phyloP scores from a whole-genome alignment of 2,888 invertebrate genomes.

The Baccha elongata region DNA sequence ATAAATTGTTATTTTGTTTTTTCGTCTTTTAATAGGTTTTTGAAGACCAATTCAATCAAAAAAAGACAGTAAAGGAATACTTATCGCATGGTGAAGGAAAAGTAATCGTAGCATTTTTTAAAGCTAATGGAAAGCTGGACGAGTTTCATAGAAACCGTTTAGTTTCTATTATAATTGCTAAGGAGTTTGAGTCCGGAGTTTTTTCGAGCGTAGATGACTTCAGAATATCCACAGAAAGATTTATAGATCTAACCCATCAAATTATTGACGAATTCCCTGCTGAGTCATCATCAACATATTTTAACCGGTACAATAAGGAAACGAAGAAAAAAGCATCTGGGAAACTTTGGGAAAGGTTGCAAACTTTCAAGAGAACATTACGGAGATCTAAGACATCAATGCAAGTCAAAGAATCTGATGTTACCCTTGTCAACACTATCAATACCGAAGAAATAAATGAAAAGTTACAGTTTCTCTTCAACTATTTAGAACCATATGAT shows the following conservation, averaged over 20 bases:
- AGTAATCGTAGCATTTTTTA: no score
- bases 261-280: not conserved
- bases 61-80: not conserved
- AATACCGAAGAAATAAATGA: not conserved
- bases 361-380: not conserved
- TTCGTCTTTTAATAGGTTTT: not conserved
- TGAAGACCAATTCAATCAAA: not conserved
- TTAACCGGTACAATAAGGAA: not conserved
- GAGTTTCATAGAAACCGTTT: not conserved
- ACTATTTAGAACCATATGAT: not conserved
- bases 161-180: slow-evolving; percentile 5
- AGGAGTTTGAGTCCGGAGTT: slow-evolving; percentile 1
- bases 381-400: not conserved
- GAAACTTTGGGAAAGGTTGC: not conserved
- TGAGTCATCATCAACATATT: not conserved
- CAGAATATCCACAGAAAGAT: slow-evolving; percentile 7
- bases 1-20: no score
- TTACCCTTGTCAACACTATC: not conserved
- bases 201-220: not conserved
- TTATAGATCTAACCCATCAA: not conserved
- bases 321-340: not conserved
- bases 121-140: no score
- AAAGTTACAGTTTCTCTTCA: not conserved
- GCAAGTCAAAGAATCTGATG: not conserved
- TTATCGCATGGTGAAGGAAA: no score